These are phyloP conservation scores for Phragmatobia fuliginosa DNA, from an alignment of 2,888 invertebrate species.

Conservation along the genomic window DNA sequence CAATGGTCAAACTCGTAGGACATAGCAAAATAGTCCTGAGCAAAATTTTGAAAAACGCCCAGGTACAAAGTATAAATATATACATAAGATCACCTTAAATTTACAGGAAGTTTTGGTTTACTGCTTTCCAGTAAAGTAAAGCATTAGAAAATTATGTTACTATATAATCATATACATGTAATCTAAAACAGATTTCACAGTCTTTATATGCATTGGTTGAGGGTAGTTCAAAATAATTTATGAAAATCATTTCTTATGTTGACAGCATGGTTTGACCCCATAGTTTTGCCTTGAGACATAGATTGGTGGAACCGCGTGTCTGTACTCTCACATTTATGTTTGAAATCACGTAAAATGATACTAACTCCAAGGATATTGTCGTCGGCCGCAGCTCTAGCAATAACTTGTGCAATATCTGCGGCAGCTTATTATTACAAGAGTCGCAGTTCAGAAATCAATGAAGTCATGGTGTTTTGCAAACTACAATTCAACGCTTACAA, in stretches of 20 bases:
- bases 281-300: constrained; percentile 72
- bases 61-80: too few relatives aligned
- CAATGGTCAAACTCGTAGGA: too few relatives aligned
- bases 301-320: constrained; percentile 61
- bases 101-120: too few relatives aligned
- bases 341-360: constrained; percentile 78
- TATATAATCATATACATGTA: background rate
- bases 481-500: constrained; percentile 78
- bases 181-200: background rate
- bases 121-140: too few relatives aligned
- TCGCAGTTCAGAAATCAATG: constrained; percentile 73
- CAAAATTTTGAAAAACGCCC: too few relatives aligned
- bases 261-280: constrained; percentile 64
- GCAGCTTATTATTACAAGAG: constrained; percentile 79
- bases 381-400: constrained; percentile 74
- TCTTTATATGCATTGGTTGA: constrained; percentile 26
- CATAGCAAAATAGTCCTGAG: too few relatives aligned
- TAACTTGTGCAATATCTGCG: constrained; percentile 78
- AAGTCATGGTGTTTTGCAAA: constrained; percentile 84
- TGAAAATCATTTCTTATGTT: constrained; percentile 45
- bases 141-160: too few relatives aligned
- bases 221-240: constrained; percentile 63
- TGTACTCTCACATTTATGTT: constrained; percentile 67
- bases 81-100: too few relatives aligned
- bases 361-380: constrained; percentile 72